phyloP scores from a whole-genome alignment of 2,797 vertebrate genomes.

The Sebastes cheni region DNA sequence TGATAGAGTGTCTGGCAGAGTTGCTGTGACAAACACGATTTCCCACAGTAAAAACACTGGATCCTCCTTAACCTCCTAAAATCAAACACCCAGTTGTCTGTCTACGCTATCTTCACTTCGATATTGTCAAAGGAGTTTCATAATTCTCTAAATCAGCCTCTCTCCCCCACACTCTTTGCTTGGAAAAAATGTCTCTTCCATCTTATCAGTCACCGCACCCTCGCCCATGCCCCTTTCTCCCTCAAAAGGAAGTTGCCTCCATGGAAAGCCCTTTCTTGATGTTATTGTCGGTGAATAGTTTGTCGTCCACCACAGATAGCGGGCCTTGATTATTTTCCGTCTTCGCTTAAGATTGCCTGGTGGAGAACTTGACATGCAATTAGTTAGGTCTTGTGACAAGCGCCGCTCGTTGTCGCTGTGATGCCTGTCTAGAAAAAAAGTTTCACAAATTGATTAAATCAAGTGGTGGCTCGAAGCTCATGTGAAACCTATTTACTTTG shows the following conservation, averaged over 20 bases:
- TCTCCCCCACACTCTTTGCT: slow-evolving; percentile 17
- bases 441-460: slow-evolving; percentile 51
- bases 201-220: slow-evolving; percentile 79
- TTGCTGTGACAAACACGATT: slow-evolving; percentile 32
- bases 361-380: slow-evolving; percentile 50
- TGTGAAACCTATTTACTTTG: slow-evolving; percentile 29
- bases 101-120: neutral
- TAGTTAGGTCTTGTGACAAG: slow-evolving; percentile 55
- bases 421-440: slow-evolving; percentile 23
- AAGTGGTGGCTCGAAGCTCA: slow-evolving; percentile 1
- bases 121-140: slow-evolving; percentile 21
- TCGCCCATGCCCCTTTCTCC: slow-evolving; percentile 48
- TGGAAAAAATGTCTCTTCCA: slow-evolving; percentile 64
- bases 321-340: slow-evolving; percentile 64
- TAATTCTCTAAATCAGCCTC: slow-evolving; percentile 16
- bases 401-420: slow-evolving; percentile 12
- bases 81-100: slow-evolving; percentile 26
- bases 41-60: slow-evolving; percentile 22
- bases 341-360: slow-evolving; percentile 32
- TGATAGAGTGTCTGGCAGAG: slow-evolving; percentile 26
- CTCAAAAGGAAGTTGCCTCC: slow-evolving; percentile 75
- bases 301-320: slow-evolving; percentile 74
- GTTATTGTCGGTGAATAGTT: slow-evolving; percentile 78
- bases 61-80: neutral
- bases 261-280: slow-evolving; percentile 68